Percentiles rank a stretch among this genome's conserved stretches.
phyloP scores from a whole-genome alignment of 2,888 invertebrate species.

The Tromatobia lineatoria region DNA sequence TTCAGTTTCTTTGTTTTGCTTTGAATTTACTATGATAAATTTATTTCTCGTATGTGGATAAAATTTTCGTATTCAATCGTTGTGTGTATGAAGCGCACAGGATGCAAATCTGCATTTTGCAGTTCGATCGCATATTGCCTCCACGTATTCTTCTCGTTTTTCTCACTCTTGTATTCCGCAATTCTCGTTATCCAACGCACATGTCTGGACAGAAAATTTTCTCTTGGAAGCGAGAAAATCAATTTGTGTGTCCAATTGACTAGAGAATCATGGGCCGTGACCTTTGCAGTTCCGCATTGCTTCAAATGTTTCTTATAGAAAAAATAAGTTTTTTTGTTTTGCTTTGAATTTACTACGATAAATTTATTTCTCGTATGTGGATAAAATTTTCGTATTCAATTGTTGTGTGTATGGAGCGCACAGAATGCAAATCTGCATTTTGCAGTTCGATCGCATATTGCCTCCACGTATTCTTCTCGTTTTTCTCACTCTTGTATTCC shows the following conservation, averaged over 20 bases:
- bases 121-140: slow-evolving; percentile 28
- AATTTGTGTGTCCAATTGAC: not conserved
- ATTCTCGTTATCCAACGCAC: slow-evolving; percentile 3
- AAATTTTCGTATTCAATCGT: no score
- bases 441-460: slow-evolving; percentile 21
- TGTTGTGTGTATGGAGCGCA: no score
- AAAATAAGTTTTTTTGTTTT: not conserved
- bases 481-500: slow-evolving; percentile 8
- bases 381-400: no score
- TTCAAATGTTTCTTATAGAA: not conserved
- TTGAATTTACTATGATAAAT: not conserved
- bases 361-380: not conserved
- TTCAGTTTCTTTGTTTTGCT: not conserved
- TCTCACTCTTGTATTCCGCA: slow-evolving; percentile 13
- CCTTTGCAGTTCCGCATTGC: not conserved
- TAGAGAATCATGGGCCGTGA: not conserved
- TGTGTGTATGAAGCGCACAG: no score
- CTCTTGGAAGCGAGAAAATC: not conserved
- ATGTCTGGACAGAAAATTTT: not conserved
- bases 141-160: slow-evolving; percentile 4
- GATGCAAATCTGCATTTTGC: no score
- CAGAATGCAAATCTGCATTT: no score
- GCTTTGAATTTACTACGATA: not conserved
- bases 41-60: not conserved
- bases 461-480: slow-evolving; percentile 16